Evolutionary conservation across 2,797 vertebrate genomes (phyloP), one percentile per base, ranked within the genome.

Genomic region (Sparidentex hasta): DNA sequence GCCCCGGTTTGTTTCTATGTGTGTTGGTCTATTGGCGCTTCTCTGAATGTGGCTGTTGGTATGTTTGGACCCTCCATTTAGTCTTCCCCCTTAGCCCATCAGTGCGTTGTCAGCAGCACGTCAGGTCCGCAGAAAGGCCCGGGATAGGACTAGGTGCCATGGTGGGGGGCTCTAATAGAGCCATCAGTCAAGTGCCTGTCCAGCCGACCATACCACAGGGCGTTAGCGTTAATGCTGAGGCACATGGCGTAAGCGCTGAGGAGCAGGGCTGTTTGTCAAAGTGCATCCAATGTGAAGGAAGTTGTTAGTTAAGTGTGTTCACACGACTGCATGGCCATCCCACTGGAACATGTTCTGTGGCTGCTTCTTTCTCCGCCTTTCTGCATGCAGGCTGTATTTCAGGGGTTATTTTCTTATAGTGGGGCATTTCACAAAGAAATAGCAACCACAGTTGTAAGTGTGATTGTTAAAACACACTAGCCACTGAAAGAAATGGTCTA

Each of bases 101-200:
- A 90, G 94, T 96, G 95, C 96, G 82, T 97, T 96, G 95, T 96
- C 96, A 97, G 95, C 96, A 97, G 94, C 96, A 95, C 94, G 93
- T 95, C 94, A 94, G 93, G 93, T 95, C 93, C 91, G 86, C 88
- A 92, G 81, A 94, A 97, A 93, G 95, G 92, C 93, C 92, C 85
- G 82, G 94, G 94, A 96, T 94, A 90, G 95, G 95, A 97, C 94
- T 93, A 92, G 94, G 94, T 96, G 96, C 92, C 95, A 90, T 94
- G 93, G 96, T 96, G 92, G 93, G 91, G 89, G 91, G 86, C 87
- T 95, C 95, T 97, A 97, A 98, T 97, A 95, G 96, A 96, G 94
- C 95, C 95, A 97, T 98, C 97, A 96, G 96, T 97, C 96, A 97
- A 96, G 96, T 95, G 95, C 90, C 88, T 92, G 93, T 93, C 93